Percentiles rank a stretch among this genome's conserved stretches.
These are phyloP conservation scores for Sprattus sprattus DNA, from an alignment of 2,113 vertebrate species.

Conservation along the genomic window DNA sequence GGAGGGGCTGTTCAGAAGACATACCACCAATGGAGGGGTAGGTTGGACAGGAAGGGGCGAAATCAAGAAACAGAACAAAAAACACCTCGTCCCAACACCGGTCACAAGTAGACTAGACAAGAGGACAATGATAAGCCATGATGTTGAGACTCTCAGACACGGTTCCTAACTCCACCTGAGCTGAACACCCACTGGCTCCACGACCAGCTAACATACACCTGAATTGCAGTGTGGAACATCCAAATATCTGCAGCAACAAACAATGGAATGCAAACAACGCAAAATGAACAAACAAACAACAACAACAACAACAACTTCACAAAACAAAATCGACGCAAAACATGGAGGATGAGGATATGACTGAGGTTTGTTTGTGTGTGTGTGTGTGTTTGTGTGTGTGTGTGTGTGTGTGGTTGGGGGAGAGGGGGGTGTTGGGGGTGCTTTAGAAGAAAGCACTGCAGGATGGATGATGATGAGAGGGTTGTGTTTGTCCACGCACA, in stretches of 20 bases:
- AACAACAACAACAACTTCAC: conserved; percentile 46
- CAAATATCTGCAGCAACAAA: neutral
- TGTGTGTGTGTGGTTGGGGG: too few species aligned
- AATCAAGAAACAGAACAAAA: neutral
- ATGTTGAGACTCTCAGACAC: neutral
- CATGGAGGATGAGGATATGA: neutral
- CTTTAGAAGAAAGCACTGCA: too few species aligned
- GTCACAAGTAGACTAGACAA: neutral
- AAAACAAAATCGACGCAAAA: neutral
- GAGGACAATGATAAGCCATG: neutral
- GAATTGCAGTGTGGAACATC: neutral
- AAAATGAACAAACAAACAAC: conserved; percentile 35
- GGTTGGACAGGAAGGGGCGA: neutral
- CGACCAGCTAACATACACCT: neutral
- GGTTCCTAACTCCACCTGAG: neutral
- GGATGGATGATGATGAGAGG: neutral
- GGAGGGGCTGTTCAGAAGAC: neutral
- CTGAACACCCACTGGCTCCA: neutral
- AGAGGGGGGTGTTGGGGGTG: neutral
- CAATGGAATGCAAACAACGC: neutral
- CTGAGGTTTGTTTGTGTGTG: neutral
- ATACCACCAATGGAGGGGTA: neutral
- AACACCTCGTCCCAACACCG: neutral
- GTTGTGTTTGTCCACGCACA: conserved; percentile 21
- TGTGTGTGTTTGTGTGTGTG: neutral